phyloP scores from a whole-genome alignment of 1,140 invertebrate species.

The Drosophila ananassae region DNA sequence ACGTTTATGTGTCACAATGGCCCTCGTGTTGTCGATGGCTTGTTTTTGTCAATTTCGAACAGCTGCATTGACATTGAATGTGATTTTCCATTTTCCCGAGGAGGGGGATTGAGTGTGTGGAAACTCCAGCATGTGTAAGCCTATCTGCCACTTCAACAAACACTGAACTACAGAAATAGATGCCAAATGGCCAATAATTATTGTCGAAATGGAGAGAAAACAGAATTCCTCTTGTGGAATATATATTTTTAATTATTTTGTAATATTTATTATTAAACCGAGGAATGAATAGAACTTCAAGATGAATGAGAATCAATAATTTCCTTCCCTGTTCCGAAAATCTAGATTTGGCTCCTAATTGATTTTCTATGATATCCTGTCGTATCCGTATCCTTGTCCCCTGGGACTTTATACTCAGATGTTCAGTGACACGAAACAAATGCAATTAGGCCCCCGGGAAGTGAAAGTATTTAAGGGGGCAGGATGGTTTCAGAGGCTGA shows the following conservation, averaged over 20 bases:
- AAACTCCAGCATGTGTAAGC: constrained; percentile 29
- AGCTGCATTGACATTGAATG: constrained; percentile 80
- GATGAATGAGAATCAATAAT: neutral
- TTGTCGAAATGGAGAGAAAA: neutral
- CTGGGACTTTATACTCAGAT: constrained; percentile 4
- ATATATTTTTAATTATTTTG: neutral
- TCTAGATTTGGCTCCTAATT: constrained; percentile 15
- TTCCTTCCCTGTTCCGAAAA: neutral
- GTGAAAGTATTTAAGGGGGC: neutral
- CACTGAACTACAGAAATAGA: constrained; percentile 14
- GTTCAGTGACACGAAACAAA: constrained; percentile 47
- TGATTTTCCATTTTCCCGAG: neutral
- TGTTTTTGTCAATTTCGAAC: constrained; percentile 56
- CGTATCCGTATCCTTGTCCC: neutral
- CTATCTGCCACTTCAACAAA: constrained; percentile 21
- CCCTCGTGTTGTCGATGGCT: constrained; percentile 17
- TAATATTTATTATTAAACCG: neutral
- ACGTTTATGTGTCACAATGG: constrained; percentile 34
- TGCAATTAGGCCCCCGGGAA: constrained; percentile 34
- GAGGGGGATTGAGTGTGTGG: neutral
- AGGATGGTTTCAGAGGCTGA: no score
- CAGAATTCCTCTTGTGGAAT: neutral
- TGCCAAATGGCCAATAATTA: neutral
- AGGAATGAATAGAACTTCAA: neutral
- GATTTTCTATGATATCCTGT: constrained; percentile 33